phyloP scores from a whole-genome alignment of 1,140 invertebrate genomes.

The Drosophila ohnishii region DNA sequence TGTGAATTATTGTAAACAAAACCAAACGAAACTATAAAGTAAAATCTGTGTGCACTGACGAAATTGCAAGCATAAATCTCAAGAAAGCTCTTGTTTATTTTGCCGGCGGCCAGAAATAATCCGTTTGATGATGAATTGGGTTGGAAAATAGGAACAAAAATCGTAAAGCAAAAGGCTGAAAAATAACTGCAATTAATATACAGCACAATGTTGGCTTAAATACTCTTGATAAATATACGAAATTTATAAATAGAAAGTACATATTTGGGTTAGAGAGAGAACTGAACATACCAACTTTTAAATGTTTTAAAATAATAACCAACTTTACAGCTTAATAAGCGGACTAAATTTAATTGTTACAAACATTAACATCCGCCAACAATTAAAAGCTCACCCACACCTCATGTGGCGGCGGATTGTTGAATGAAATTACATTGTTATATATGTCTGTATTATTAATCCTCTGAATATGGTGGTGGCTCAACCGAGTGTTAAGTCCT shows the following conservation, averaged over 20 bases:
- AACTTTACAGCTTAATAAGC: conserved; percentile 6
- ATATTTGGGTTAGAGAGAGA: not conserved
- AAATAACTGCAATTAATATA: conserved; percentile 41
- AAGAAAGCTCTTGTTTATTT: conserved; percentile 41
- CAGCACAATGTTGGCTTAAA: conserved; percentile 18
- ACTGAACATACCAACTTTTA: not conserved
- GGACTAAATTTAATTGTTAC: conserved; percentile 6
- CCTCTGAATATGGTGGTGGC: conserved; percentile 21
- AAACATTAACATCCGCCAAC: conserved; percentile 4
- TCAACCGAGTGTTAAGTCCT: conserved; percentile 8
- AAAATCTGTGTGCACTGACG: conserved; percentile 19
- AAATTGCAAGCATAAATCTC: conserved; percentile 25
- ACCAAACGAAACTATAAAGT: conserved; percentile 25
- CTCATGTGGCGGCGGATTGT: conserved; percentile 23
- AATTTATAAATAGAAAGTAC: conserved; percentile 5
- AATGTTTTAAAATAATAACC: not conserved
- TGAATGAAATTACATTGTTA: conserved; percentile 46
- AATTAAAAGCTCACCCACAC: conserved; percentile 30
- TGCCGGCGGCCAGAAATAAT: conserved; percentile 23
- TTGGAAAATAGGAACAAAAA: conserved; percentile 10
- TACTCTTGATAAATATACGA: conserved; percentile 18
- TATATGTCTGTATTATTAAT: conserved; percentile 23
- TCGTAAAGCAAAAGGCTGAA: conserved; percentile 25
- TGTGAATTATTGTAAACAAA: conserved; percentile 33
- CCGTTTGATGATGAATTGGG: conserved; percentile 50